Evolutionary conservation across 92 coral and sea anemone genomes (phyloP).

Genomic region (Bergia sp.): DNA sequence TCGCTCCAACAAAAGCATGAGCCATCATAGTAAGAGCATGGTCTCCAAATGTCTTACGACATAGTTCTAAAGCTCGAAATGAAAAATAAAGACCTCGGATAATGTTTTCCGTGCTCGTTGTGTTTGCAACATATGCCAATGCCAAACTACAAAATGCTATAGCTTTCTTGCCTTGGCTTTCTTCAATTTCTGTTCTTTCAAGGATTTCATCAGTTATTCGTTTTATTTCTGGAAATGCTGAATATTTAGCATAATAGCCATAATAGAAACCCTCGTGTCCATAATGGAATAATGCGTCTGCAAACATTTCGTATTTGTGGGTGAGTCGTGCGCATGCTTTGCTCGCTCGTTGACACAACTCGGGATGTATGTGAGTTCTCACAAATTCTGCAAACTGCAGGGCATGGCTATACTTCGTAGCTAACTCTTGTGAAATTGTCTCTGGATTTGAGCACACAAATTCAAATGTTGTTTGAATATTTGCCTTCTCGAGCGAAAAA

Average conservation of each 20-base stretch:
- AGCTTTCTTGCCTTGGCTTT: background rate
- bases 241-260: conserved; percentile 9
- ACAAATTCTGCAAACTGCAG: background rate
- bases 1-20: conserved; percentile 3
- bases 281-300: background rate
- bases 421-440: conserved; percentile 6
- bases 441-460: background rate
- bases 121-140: conserved; percentile 11
- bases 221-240: background rate
- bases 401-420: background rate
- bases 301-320: background rate
- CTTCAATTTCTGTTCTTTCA: background rate
- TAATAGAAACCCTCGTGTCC: background rate
- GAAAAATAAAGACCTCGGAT: background rate
- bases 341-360: background rate
- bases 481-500: background rate
- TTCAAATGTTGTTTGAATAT: conserved; percentile 9
- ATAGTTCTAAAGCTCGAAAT: background rate
- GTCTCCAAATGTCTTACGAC: background rate
- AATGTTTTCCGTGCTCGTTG: background rate
- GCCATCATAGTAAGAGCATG: background rate
- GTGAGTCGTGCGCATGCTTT: background rate
- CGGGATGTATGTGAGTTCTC: background rate
- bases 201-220: conserved; percentile 4
- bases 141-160: background rate